phyloP scores from a whole-genome alignment of 2,888 invertebrate genomes.

The Eupithecia inturbata region DNA sequence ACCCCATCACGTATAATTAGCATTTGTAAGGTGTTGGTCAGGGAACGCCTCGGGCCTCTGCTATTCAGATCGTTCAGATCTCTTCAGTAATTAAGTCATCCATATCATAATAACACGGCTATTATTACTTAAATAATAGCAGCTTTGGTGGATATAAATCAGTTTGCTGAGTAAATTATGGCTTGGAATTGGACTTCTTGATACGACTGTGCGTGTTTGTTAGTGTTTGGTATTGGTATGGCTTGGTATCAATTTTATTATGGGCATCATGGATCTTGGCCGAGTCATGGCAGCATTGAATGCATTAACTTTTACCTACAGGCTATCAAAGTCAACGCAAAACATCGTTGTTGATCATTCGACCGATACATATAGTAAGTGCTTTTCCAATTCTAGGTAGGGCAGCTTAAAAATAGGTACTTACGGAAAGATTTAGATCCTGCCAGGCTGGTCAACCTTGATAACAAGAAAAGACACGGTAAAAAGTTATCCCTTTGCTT shows the following conservation, averaged over 20 bases:
- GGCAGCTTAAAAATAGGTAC: too few species aligned
- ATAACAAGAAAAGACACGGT: neutral
- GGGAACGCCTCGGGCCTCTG: slow-evolving; percentile 31
- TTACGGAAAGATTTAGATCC: too few species aligned
- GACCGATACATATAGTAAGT: too few species aligned
- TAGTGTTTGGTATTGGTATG: slow-evolving; percentile 4
- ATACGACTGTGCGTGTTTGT: slow-evolving; percentile 15
- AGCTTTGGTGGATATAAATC: slow-evolving; percentile 40
- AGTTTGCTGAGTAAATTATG: slow-evolving; percentile 35
- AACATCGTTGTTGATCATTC: too few species aligned
- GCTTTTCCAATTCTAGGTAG: too few species aligned
- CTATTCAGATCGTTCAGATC: slow-evolving; percentile 40
- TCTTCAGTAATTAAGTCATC: slow-evolving; percentile 44
- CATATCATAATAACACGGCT: slow-evolving; percentile 47
- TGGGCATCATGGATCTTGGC: neutral
- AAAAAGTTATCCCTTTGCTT: neutral
- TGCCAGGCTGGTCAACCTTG: too few species aligned
- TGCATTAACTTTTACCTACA: neutral
- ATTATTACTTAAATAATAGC: slow-evolving; percentile 45
- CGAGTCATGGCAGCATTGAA: neutral
- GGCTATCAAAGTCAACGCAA: neutral
- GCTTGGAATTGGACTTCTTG: slow-evolving; percentile 14
- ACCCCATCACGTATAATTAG: slow-evolving; percentile 36
- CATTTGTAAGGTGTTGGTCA: slow-evolving; percentile 37
- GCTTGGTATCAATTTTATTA: neutral